Base-by-base conservation (phyloP, 2,888 invertebrate genomes). In the Phalera bucephala region DNA sequence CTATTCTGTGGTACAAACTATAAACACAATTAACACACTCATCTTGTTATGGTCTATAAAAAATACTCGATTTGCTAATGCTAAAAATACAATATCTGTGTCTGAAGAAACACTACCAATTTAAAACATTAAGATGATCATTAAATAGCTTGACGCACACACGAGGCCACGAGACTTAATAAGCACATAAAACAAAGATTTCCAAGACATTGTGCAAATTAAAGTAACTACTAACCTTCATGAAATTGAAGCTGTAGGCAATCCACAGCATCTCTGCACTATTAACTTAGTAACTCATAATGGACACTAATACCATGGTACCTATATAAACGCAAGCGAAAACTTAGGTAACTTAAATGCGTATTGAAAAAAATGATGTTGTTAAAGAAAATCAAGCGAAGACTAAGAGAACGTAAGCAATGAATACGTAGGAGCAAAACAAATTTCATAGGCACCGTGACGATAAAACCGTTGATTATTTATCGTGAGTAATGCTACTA, bases 381-480 rank as follows among this genome's bases (percentile, higher is more conserved):
- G 2, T n/a, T n/a, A 2, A 8, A n/a, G 21, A 21, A 9, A 21
- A 9, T 8, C 8, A 21, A 21, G 3, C 21, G n/a, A 21, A 8
- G 9, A n/a, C 21, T 21, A 9, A n/a, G 3, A 9, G 9, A 21
- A 21, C 21, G 21, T 6, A 21, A 22, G 1, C 22, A 10, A 22
- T 25, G 1, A 2, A 25, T 25, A 23, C 23, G 11, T 11, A 23
- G 7, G 12, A 12, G 25, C 12, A 12, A 25, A 25, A 12, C 22
- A 17, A 40, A 51, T 57, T 56, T 55, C 39, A 55, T 56, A 55
- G 64, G 64, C 64, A 59, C 69, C 67, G 64, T 71, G 71, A 68
- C 64, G 56, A 54, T 50, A 35, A 40, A 48, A 41, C 48, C 42
- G 53, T 50, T 64, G 54, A 68, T 69, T 56, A 64, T 48, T 63